Base-by-base conservation (phyloP, 2,888 invertebrate species). In the Torymus tubicola region DNA sequence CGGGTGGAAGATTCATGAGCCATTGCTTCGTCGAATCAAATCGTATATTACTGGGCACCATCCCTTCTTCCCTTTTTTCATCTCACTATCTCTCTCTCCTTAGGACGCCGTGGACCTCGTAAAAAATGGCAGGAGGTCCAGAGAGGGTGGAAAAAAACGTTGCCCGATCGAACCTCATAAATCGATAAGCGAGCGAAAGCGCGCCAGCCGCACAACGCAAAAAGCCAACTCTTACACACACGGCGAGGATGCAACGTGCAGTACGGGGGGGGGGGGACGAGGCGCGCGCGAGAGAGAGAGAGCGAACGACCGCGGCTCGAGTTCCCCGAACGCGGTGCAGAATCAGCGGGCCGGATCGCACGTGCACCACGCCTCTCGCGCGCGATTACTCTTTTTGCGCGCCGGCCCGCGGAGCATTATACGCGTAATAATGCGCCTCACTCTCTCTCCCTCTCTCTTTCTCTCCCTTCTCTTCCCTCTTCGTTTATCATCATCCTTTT, bases 291-390 rank as follows among this genome's bases (percentile, higher is more conserved):
- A 55, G 55, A 18, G 67, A 67, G 53, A 18, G 10, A 21, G 13
- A 18, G 21, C 24, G n/a, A 31, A 1, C 73, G 71, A 73, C 68
- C 77, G 18, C 80, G 73, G 80, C 61, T 76, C 70, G 80, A 82
- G 81, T 84, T 84, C 83, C 75, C 57, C 83, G 83, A 84, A 84
- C 75, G 52, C 58, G 68, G 42, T 31, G 31, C 31, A 76, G 79
- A 79, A 81, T 80, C 80, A 83, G 81, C 65, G 75, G 67, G 70
- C 71, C 61, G 73, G 76, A 76, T 71, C 65, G 76, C 75, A 50
- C 12, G 57, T 21, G 64, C 60, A 75, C 81, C 80, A 78, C 83
- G 80, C 83, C 83, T 81, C 76, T 57, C 52, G 74, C 71, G 72
- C 76, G 31, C 31, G 31, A 31, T 67, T 79, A 50, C 72, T 52